Percentiles rank a stretch among this genome's conserved stretches.
Evolutionary conservation across 2,888 invertebrate species (phyloP).

Genomic region (Thymelicus sylvestris): DNA sequence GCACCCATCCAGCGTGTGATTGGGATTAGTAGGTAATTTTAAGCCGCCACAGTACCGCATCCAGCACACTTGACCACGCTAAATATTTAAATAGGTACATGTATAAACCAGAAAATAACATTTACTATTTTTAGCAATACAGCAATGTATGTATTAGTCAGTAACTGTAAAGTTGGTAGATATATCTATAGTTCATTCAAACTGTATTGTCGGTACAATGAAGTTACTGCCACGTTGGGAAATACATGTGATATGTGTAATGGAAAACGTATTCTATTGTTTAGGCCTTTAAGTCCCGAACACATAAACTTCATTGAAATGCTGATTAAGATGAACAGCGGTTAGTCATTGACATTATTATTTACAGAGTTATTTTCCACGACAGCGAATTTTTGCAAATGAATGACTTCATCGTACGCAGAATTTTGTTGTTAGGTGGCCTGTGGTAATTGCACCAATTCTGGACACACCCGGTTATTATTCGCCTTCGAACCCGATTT

Average conservation of each 20-base stretch:
- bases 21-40: too few species aligned
- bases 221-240: neutral
- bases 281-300: neutral
- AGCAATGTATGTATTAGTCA: too few species aligned
- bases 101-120: too few species aligned
- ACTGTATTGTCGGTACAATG: neutral
- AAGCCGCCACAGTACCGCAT: too few species aligned
- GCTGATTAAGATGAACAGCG: conserved; percentile 18
- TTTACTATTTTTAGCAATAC: too few species aligned
- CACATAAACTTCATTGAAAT: neutral
- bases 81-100: too few species aligned
- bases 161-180: too few species aligned
- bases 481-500: neutral
- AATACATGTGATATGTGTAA: neutral
- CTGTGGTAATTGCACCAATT: neutral
- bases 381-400: conserved; percentile 23
- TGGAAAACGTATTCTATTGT: conserved; percentile 3
- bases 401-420: conserved; percentile 17
- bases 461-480: neutral
- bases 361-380: conserved; percentile 21
- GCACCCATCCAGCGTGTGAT: too few species aligned
- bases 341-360: conserved; percentile 27
- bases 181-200: neutral
- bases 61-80: too few species aligned
- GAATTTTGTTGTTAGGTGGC: neutral